Evolutionary conservation across 2,888 invertebrate genomes (phyloP).

Genomic region (Caenorhabditis japonica): DNA sequence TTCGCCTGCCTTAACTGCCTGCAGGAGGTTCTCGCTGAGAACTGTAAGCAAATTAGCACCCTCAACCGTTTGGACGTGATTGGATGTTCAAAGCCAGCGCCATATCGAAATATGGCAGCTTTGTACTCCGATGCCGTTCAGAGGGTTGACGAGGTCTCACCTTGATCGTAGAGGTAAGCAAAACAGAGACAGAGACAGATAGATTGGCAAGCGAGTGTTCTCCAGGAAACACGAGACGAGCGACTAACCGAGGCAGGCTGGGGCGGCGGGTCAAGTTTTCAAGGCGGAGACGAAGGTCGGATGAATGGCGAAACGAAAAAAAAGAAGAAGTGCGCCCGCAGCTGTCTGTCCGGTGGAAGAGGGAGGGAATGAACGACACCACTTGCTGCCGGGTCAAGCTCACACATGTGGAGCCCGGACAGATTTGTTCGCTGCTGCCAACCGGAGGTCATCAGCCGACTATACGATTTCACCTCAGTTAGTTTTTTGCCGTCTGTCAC

Average conservation of each 20-base stretch:
- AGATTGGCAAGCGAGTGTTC: not conserved
- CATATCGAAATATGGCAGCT: conserved; percentile 11
- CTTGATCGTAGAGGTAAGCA: too few relatives aligned
- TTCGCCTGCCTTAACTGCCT: not conserved
- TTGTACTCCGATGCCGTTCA: conserved; percentile 51
- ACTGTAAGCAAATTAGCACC: too few relatives aligned
- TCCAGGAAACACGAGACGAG: conserved; percentile 2
- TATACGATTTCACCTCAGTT: conserved; percentile 15
- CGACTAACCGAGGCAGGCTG: not conserved
- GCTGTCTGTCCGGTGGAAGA: conserved; percentile 4
- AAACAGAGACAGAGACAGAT: not conserved
- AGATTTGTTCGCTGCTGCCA: conserved; percentile 28
- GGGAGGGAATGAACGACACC: too few relatives aligned
- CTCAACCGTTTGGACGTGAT: conserved; percentile 24
- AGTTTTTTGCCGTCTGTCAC: too few relatives aligned
- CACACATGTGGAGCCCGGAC: conserved; percentile 18
- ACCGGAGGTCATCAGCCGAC: conserved; percentile 27
- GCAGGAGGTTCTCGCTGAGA: not conserved
- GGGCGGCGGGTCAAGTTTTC: conserved; percentile 14
- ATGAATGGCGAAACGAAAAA: too few relatives aligned
- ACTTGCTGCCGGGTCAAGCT: conserved; percentile 1
- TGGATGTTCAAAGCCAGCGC: conserved; percentile 32
- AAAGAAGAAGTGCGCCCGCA: conserved; percentile 25
- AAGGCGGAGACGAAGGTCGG: not conserved
- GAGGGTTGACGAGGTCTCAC: conserved; percentile 14